Percentiles rank a stretch among this genome's conserved stretches.
Conservation (phyloP, 2,888 invertebrate genomes). For the Charanyca ferruginea region DNA sequence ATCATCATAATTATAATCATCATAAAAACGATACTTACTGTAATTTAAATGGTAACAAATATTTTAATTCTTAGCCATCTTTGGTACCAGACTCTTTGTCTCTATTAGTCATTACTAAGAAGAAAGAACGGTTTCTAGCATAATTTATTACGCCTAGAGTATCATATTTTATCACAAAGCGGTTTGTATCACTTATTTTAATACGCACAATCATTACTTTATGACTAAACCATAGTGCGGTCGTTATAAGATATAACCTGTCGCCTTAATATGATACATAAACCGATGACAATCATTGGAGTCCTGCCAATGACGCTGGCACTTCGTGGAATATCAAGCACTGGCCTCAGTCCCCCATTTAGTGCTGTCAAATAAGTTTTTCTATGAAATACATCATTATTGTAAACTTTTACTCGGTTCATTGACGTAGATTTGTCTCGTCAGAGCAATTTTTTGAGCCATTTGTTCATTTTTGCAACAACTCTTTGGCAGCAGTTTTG, state of each 20-base stretch:
- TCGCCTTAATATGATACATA: conserved; percentile 56
- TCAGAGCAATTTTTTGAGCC: conserved; percentile 22
- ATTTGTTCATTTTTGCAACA: conserved; percentile 32
- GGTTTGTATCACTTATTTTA: conserved; percentile 34
- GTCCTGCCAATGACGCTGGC: conserved; percentile 73
- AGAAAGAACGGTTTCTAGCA: conserved; percentile 21
- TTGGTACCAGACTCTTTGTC: conserved; percentile 27
- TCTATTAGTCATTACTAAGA: conserved; percentile 12
- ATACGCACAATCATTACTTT: conserved; percentile 47
- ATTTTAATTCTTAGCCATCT: conserved; percentile 27
- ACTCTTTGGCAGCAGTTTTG: conserved; percentile 29
- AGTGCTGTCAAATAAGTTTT: conserved; percentile 63
- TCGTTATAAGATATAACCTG: conserved; percentile 54
- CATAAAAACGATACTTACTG: background rate
- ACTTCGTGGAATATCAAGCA: conserved; percentile 70
- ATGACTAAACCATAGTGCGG: conserved; percentile 55
- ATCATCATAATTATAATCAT: background rate
- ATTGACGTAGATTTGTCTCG: conserved; percentile 54
- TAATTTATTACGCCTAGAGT: conserved; percentile 11
- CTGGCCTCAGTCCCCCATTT: conserved; percentile 56
- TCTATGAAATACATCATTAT: conserved; percentile 67
- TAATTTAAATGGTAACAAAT: background rate
- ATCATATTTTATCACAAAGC: conserved; percentile 41
- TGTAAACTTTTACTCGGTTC: conserved; percentile 44
- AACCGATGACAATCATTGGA: conserved; percentile 71